Conservation (phyloP, 2,888 invertebrate genomes). For the Aspidiotus rigidus region DNA sequence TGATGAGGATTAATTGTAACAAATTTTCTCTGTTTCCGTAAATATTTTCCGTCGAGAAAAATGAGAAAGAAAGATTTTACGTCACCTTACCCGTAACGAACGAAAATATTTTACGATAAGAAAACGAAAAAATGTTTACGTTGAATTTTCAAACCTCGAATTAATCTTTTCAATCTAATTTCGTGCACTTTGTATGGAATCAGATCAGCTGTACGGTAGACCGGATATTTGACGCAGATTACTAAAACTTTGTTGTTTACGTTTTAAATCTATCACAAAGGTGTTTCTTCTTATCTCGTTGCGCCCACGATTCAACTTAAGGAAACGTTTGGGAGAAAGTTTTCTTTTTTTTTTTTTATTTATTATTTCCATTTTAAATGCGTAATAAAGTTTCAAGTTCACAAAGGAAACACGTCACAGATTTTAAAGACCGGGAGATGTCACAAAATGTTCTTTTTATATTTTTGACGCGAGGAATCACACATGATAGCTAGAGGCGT, state of each 20-base stretch:
- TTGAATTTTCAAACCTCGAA: constrained; percentile 2
- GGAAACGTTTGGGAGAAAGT: too few relatives aligned
- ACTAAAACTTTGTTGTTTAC: constrained; percentile 2
- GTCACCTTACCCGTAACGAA: background rate
- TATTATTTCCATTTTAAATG: too few relatives aligned
- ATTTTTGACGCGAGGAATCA: too few relatives aligned
- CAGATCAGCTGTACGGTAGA: background rate
- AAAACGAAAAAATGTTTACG: constrained; percentile 3
- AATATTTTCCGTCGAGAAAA: background rate
- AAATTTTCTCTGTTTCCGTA: background rate
- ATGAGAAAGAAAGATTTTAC: background rate
- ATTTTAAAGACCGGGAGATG: too few relatives aligned
- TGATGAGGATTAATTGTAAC: background rate
- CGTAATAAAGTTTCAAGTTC: too few relatives aligned
- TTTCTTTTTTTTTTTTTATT: too few relatives aligned
- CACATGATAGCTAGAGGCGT: too few relatives aligned
- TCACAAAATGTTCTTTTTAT: too few relatives aligned
- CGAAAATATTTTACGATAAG: background rate
- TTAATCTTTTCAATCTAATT: constrained; percentile 3
- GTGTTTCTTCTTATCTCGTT: background rate
- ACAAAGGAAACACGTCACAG: too few relatives aligned
- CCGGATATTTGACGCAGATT: constrained; percentile 4
- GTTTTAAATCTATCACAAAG: constrained; percentile 2
- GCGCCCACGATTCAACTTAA: background rate
- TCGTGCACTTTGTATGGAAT: background rate